Conservation (phyloP, 2,113 vertebrate species). For the Romanogobio albipinnatus region DNA sequence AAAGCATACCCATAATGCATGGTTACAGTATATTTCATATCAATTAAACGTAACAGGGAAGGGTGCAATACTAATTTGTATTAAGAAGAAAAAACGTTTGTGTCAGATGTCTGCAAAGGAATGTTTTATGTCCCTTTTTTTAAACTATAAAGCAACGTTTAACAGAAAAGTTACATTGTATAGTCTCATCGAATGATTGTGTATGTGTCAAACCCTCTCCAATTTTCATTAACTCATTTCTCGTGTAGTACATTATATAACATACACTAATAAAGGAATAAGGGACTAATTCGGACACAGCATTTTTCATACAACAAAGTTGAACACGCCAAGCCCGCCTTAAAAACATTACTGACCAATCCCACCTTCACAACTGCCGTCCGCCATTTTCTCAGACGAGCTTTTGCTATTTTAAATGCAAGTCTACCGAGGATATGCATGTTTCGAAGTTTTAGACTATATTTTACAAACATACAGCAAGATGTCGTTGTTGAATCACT, state of each 20-base stretch:
- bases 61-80: too few relatives aligned
- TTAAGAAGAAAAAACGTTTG: too few relatives aligned
- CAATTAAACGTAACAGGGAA: too few relatives aligned
- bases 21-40: neutral
- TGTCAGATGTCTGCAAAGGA: too few relatives aligned
- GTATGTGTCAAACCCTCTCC: neutral
- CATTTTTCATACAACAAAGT: neutral
- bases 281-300: neutral
- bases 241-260: neutral
- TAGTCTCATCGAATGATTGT: too few relatives aligned
- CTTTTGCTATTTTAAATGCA: neutral
- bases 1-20: neutral
- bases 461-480: neutral
- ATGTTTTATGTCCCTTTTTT: neutral
- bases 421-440: neutral
- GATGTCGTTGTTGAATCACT: neutral
- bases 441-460: neutral
- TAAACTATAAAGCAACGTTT: neutral
- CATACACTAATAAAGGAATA: neutral
- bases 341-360: neutral
- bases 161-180: too few relatives aligned
- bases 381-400: conserved; percentile 22
- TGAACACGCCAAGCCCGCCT: neutral
- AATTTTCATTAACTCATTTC: neutral
- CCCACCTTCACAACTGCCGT: neutral